Conservation (phyloP, 2,113 vertebrate species). For the Heterotis niloticus region DNA sequence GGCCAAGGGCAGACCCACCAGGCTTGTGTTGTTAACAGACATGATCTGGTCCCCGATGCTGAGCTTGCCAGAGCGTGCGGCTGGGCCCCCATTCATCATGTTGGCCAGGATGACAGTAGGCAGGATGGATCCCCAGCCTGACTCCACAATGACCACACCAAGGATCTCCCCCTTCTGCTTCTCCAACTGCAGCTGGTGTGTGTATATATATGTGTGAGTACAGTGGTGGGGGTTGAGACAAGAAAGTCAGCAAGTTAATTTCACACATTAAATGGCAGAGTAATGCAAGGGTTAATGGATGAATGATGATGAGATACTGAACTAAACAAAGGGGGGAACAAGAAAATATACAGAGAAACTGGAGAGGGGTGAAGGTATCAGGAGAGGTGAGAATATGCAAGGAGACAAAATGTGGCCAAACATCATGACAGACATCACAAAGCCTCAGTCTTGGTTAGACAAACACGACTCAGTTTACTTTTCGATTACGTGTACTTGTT, state of each 20-base stretch:
- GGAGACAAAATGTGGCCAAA: background rate
- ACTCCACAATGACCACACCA: conserved; percentile 96
- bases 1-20: conserved; percentile 93
- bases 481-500: too few relatives aligned
- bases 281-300: too few relatives aligned
- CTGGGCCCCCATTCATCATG: conserved; percentile 96
- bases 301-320: background rate
- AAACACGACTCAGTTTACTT: too few relatives aligned
- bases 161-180: conserved; percentile 97
- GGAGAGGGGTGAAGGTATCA: background rate
- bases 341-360: background rate
- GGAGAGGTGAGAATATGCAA: background rate
- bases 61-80: conserved; percentile 92
- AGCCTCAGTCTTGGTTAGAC: too few relatives aligned
- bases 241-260: too few relatives aligned
- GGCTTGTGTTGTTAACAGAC: conserved; percentile 97
- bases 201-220: background rate
- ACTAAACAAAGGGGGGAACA: background rate
- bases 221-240: background rate
- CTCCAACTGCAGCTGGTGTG: conserved; percentile 84
- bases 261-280: too few relatives aligned
- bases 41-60: conserved; percentile 99
- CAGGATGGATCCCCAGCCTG: conserved; percentile 96
- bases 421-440: too few relatives aligned
- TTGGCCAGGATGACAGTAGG: conserved; percentile 97